These are phyloP conservation scores for Toxostoma redivivum DNA, from an alignment of 2,113 vertebrate species.

Conservation along the genomic window DNA sequence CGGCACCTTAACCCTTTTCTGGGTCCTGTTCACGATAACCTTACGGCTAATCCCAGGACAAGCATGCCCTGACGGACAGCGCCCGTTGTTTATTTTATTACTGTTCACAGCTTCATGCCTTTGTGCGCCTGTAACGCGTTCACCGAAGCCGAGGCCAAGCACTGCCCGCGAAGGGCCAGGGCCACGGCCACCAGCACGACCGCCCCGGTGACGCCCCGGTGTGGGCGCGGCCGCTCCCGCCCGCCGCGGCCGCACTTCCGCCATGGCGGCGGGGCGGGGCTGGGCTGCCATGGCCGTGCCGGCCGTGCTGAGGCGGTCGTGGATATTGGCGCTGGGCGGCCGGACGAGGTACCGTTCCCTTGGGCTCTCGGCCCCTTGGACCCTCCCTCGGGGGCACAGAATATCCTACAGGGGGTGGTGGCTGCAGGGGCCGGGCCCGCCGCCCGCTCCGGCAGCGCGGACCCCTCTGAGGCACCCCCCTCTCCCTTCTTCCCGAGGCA, in stretches of 20 bases:
- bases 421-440: background rate
- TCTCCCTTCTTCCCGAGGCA: background rate
- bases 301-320: background rate
- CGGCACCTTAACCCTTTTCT: background rate
- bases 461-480: background rate
- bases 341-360: background rate
- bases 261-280: background rate
- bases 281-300: background rate
- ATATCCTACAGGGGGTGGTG: background rate
- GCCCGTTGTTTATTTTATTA: background rate
- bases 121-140: accelerated
- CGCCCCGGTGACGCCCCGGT: background rate
- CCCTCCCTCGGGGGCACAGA: accelerated
- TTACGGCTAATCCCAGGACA: background rate
- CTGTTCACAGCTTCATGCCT: background rate
- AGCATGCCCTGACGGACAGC: background rate
- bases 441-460: background rate
- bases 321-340: background rate
- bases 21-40: background rate
- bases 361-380: background rate
- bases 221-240: background rate
- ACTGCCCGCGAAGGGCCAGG: accelerated
- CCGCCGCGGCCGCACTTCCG: background rate
- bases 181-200: accelerated
- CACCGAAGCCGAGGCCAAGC: background rate